Percentiles rank a stretch among this genome's conserved stretches.
phyloP scores from a whole-genome alignment of 1,140 invertebrate genomes.

The Teleopsis dalmanni region DNA sequence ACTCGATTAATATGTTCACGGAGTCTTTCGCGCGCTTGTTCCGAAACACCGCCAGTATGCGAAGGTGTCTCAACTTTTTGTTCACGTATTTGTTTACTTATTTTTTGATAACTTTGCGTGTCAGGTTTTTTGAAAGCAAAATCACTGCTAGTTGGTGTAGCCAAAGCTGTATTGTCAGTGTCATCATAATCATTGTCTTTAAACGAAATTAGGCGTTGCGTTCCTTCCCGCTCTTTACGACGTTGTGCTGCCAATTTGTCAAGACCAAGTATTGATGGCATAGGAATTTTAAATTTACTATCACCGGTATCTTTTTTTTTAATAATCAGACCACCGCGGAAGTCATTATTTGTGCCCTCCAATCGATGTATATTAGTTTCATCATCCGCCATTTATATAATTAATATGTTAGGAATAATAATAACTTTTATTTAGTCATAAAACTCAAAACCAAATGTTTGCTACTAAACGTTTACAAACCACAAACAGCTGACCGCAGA shows the following conservation, averaged over 20 bases:
- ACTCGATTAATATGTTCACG: slow-evolving; percentile 53
- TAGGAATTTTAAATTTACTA: slow-evolving; percentile 69
- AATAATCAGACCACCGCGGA: slow-evolving; percentile 70
- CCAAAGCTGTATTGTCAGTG: slow-evolving; percentile 29
- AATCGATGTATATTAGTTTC: slow-evolving; percentile 61
- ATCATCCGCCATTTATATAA: slow-evolving; percentile 28
- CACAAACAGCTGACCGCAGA: no score
- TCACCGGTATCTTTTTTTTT: slow-evolving; percentile 55
- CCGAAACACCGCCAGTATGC: slow-evolving; percentile 82
- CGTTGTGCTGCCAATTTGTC: slow-evolving; percentile 75
- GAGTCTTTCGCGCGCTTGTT: slow-evolving; percentile 65
- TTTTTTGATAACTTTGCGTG: slow-evolving; percentile 42
- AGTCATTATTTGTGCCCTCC: slow-evolving; percentile 58
- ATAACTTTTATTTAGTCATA: no score
- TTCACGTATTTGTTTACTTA: slow-evolving; percentile 64
- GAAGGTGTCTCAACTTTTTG: slow-evolving; percentile 83
- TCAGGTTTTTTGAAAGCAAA: slow-evolving; percentile 36
- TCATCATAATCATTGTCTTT: slow-evolving; percentile 55
- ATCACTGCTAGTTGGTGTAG: slow-evolving; percentile 26
- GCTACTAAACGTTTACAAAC: no score
- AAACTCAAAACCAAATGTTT: no score
- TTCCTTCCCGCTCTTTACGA: slow-evolving; percentile 55
- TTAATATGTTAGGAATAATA: not conserved
- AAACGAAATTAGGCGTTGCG: slow-evolving; percentile 57
- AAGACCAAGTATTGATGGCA: slow-evolving; percentile 73